A percentile compares a stretch with the other conserved stretches of the same genome.
Conservation (phyloP, 1,140 invertebrate genomes). For the Tenebrio molitor region DNA sequence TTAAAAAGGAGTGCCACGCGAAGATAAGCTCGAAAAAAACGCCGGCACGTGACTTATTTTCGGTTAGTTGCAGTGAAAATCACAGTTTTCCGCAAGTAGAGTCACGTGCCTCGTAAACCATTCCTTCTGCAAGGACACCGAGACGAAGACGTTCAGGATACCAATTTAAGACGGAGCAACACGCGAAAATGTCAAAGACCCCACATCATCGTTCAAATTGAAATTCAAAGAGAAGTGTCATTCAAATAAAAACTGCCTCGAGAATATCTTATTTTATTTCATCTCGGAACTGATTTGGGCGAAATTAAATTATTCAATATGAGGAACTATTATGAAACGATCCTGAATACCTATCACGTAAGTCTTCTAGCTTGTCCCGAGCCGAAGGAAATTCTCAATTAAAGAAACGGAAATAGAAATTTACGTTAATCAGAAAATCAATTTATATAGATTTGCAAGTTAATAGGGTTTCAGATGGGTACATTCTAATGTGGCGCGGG, state of each 20-base stretch:
- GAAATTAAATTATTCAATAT: constrained; percentile 35
- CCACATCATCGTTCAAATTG: neutral
- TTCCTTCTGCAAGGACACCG: no score
- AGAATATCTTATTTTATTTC: neutral
- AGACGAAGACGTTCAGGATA: no score
- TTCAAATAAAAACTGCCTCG: constrained; percentile 1
- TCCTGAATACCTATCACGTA: constrained; percentile 28
- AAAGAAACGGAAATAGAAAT: constrained; percentile 44
- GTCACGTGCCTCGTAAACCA: no score
- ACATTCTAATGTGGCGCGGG: constrained; percentile 24
- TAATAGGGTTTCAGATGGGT: constrained; percentile 36
- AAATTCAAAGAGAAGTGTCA: neutral
- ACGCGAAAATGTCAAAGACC: no score
- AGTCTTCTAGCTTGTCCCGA: constrained; percentile 7
- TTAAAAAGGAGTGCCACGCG: neutral
- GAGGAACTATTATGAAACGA: neutral
- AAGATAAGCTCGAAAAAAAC: neutral
- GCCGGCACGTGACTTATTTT: neutral
- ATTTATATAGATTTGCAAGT: constrained; percentile 44
- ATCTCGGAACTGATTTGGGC: neutral
- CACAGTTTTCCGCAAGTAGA: no score
- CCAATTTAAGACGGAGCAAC: no score
- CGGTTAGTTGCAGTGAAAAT: neutral
- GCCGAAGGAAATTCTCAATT: constrained; percentile 36
- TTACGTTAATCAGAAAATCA: constrained; percentile 44